Evolutionary conservation across 2,888 invertebrate genomes (phyloP).

Genomic region (Auanema sp.): DNA sequence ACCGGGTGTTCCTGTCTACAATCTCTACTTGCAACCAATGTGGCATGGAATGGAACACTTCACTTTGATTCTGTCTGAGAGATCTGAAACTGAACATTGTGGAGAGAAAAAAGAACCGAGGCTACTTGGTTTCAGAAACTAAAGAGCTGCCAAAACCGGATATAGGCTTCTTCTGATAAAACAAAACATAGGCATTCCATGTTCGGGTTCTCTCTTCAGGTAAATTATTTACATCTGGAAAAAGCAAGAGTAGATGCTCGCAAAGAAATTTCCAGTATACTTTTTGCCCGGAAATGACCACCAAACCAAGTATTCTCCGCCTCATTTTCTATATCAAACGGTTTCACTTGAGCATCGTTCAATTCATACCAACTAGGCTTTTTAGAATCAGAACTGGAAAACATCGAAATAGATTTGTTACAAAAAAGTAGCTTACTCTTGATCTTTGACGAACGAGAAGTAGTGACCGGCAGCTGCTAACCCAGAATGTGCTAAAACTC

Average conservation of each 20-base stretch:
- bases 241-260: not conserved
- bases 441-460: slow-evolving; percentile 68
- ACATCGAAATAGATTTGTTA: not conserved
- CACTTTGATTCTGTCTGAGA: not conserved
- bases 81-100: not conserved
- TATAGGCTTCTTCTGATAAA: slow-evolving; percentile 61
- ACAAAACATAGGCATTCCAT: slow-evolving; percentile 70
- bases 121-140: not conserved
- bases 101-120: not conserved
- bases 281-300: slow-evolving; percentile 19
- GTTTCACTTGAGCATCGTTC: not conserved
- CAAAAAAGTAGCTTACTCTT: slow-evolving; percentile 25
- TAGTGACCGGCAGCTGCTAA: slow-evolving; percentile 70
- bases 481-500: slow-evolving; percentile 69
- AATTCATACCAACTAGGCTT: slow-evolving; percentile 1
- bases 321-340: not conserved
- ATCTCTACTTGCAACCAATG: not conserved
- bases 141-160: not conserved
- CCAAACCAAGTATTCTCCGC: slow-evolving; percentile 29
- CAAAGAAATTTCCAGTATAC: not conserved
- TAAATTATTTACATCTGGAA: slow-evolving; percentile 5
- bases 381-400: not conserved
- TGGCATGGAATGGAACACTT: slow-evolving; percentile 1
- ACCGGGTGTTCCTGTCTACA: not conserved
- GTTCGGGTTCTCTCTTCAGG: slow-evolving; percentile 68